Evolutionary conservation across 2,113 vertebrate species (phyloP).

Genomic region (Nycticorax nycticorax): DNA sequence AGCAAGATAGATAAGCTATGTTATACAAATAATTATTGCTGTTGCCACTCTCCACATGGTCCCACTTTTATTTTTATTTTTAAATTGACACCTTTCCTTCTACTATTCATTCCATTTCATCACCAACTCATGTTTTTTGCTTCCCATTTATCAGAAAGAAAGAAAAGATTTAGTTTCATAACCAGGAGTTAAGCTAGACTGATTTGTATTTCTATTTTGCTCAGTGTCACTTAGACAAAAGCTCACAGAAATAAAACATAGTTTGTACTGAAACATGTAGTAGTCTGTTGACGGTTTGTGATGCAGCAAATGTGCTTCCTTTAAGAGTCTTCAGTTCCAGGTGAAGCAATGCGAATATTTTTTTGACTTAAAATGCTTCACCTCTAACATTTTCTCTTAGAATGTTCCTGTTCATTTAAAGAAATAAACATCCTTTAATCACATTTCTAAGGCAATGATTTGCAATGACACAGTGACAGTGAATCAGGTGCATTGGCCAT

Average conservation of each 20-base stretch:
- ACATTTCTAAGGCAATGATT: background rate
- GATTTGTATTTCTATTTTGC: conserved; percentile 6
- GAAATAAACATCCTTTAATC: background rate
- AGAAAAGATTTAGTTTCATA: conserved; percentile 9
- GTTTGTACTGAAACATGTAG: background rate
- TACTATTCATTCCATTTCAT: conserved; percentile 37
- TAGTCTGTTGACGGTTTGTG: background rate
- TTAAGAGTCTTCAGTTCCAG: background rate
- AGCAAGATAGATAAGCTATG: conserved; percentile 40
- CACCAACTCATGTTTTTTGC: background rate
- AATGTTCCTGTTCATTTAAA: background rate
- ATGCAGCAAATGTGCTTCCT: background rate
- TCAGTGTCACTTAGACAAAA: conserved; percentile 8
- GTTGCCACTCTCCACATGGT: conserved; percentile 37
- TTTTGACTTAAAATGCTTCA: background rate
- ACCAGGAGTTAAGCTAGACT: background rate
- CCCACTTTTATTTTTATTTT: conserved; percentile 63
- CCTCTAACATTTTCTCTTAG: background rate
- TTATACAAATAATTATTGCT: conserved; percentile 56
- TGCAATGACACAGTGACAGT: background rate
- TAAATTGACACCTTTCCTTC: conserved; percentile 64
- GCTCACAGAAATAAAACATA: background rate
- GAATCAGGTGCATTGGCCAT: background rate
- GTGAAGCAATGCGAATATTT: background rate
- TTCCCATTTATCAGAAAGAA: conserved; percentile 15